Conservation (phyloP, 2,888 invertebrate species). For the Eilema sororculum region DNA sequence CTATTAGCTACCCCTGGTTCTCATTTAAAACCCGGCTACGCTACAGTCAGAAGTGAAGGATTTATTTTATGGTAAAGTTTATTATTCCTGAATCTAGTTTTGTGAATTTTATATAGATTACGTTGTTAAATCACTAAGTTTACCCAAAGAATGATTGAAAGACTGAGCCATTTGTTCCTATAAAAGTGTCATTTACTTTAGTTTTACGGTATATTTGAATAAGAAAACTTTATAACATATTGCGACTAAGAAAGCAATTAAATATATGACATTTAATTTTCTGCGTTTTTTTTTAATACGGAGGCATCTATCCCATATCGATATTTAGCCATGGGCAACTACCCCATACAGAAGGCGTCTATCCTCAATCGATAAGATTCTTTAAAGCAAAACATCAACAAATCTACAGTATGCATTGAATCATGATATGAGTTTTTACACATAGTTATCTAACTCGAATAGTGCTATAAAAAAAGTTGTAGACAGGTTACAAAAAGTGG, state of each 20-base stretch:
- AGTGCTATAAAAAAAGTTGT: slow-evolving; percentile 24
- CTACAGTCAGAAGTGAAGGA: slow-evolving; percentile 25
- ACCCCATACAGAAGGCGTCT: slow-evolving; percentile 22
- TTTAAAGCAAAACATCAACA: slow-evolving; percentile 31
- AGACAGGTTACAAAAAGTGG: slow-evolving; percentile 16
- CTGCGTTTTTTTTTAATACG: slow-evolving; percentile 22
- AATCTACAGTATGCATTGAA: slow-evolving; percentile 32
- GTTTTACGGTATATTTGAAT: slow-evolving; percentile 1
- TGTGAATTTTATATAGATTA: slow-evolving; percentile 17
- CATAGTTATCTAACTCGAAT: slow-evolving; percentile 23
- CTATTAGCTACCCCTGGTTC: no score
- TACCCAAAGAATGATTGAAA: slow-evolving; percentile 26
- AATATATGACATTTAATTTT: background rate
- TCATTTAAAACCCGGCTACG: no score
- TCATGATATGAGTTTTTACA: slow-evolving; percentile 27
- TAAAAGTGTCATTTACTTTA: slow-evolving; percentile 23
- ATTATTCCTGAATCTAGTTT: slow-evolving; percentile 26
- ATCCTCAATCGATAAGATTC: slow-evolving; percentile 22
- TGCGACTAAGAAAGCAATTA: slow-evolving; percentile 13
- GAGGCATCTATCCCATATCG: slow-evolving; percentile 30
- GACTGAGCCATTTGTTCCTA: slow-evolving; percentile 15
- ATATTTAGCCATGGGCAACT: slow-evolving; percentile 29
- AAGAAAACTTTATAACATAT: slow-evolving; percentile 16
- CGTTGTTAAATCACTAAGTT: slow-evolving; percentile 22
- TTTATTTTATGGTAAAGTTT: slow-evolving; percentile 1